Evolutionary conservation across 2,113 vertebrate species (phyloP), one percentile per base, ranked within the genome.

Genomic region (Neolamprologus hecqui): DNA sequence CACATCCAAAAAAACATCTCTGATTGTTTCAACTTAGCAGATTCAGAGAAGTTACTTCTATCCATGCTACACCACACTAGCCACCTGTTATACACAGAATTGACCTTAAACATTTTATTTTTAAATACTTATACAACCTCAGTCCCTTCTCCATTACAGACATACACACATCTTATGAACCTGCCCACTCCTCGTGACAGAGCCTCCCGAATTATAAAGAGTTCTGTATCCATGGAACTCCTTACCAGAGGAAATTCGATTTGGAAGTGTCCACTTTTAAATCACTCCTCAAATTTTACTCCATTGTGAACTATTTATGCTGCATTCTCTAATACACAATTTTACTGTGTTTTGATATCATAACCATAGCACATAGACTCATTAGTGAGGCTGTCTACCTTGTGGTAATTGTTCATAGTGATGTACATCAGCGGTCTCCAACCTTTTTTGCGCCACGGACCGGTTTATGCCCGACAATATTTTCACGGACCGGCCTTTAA

Each of bases 141-240:
- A 45, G 12, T 45, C 7, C 5, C 4, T 0, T 37, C 60, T 37
- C 33, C 31, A 35, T 63, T 63, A 63, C 31, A 63, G 9, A n/a
- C 17, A n/a, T 63, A 0, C 17, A 7, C 58, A 12, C 17, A n/a
- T 31, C 58, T 65, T 65, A 35, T 65, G 60, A 63, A 0, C 60
- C 60, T 65, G 0, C 60, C 60, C 17, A 3, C 10, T 37, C 19
- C 60, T 65, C 33, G 0, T 7, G 60, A 65, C 1, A 21, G 60
- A 65, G 60, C 31, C 10, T 65, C 1, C 19, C 0, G 1, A 65
- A n/a, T 65, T 37, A 7, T 12, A 35, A 0, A n/a, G 10, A 2
- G 33, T 12, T n/a, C 60, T 65, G 60, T 37, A 65, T 65, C 60
- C 17, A 0, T 63, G 57, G 14, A 60, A 60, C 31, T 63, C 31